Evolutionary conservation across 1,140 invertebrate genomes (phyloP).

Genomic region (Gryllus bimaculatus): DNA sequence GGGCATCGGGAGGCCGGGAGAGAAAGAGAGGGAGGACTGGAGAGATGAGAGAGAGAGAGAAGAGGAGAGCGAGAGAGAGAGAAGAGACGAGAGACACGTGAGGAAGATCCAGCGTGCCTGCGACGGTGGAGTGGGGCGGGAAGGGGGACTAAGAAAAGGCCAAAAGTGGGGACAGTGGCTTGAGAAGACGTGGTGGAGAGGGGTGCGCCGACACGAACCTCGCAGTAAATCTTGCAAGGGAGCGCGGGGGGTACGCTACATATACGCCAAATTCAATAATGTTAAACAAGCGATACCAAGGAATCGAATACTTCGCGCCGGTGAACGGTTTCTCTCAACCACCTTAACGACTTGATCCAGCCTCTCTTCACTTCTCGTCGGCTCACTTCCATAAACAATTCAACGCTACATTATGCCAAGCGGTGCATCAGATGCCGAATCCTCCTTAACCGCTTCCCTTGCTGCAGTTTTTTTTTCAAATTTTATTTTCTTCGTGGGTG

Average conservation of each 20-base stretch:
- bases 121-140: no score
- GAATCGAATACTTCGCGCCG: background rate
- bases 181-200: background rate
- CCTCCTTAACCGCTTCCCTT: no score
- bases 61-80: no score
- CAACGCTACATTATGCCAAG: background rate
- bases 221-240: background rate
- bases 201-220: background rate
- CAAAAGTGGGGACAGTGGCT: no score
- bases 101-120: background rate
- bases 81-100: no score
- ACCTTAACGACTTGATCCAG: background rate
- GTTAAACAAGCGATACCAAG: constrained; percentile 9
- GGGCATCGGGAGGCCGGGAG: no score
- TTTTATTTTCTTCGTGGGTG: no score
- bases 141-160: no score
- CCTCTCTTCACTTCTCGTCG: background rate
- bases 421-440: background rate
- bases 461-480: no score
- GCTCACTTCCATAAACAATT: background rate
- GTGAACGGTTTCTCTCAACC: background rate
- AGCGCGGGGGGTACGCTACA: background rate
- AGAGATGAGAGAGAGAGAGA: no score
- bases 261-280: constrained; percentile 10
- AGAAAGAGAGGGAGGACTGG: no score